A percentile compares a stretch with the other conserved stretches of the same genome.
Evolutionary conservation across 2,888 invertebrate species (phyloP).

Genomic region (Tenthredo scrophulariae): DNA sequence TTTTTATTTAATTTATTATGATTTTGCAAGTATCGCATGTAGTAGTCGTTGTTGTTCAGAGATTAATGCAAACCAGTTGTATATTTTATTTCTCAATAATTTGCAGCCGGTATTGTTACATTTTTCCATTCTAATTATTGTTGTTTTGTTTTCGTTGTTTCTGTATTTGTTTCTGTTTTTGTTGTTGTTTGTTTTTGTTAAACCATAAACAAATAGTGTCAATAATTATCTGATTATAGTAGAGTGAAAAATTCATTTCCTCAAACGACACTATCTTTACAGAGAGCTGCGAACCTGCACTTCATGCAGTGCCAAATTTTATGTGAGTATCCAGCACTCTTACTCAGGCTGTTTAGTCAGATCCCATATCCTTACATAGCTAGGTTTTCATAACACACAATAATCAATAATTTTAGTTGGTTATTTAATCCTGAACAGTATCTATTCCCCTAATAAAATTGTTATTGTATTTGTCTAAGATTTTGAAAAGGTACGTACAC

Average conservation of each 20-base stretch:
- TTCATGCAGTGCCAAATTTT: slow-evolving; percentile 54
- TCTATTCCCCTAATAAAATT: neutral
- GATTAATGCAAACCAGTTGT: neutral
- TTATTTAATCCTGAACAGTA: neutral
- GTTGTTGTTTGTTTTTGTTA: neutral
- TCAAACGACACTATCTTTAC: slow-evolving; percentile 49
- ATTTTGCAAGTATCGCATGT: neutral
- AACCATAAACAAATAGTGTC: neutral
- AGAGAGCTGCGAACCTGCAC: slow-evolving; percentile 53
- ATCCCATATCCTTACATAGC: neutral
- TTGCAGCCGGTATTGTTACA: neutral
- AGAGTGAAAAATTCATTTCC: slow-evolving; percentile 1
- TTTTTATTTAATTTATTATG: neutral
- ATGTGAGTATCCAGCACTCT: slow-evolving; percentile 54
- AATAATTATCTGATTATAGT: neutral
- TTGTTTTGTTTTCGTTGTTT: neutral
- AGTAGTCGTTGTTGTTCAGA: neutral
- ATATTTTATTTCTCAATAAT: neutral
- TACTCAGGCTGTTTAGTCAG: neutral
- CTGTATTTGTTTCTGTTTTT: neutral
- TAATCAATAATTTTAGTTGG: neutral
- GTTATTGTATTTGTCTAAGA: neutral
- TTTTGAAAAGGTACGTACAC: neutral
- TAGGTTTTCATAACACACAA: neutral
- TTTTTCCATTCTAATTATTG: neutral